Evolutionary conservation across 2,888 invertebrate species (phyloP), one percentile per base, ranked within the genome.

Genomic region (Alloplasta piceator): DNA sequence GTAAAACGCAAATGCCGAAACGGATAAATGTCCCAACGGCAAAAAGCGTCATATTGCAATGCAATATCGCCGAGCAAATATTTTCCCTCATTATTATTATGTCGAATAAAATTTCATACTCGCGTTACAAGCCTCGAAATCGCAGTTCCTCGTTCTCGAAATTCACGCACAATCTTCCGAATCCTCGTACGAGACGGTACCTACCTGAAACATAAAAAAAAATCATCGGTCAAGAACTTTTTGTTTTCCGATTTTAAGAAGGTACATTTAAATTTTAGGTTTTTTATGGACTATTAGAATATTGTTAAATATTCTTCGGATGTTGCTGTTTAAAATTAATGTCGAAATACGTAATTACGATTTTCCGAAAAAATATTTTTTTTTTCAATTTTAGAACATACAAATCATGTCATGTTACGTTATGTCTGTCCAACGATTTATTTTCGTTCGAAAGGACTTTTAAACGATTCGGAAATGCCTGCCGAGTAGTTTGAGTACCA

Each of bases 191-290:
- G 89, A 87, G 87, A 87, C 90, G 90, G 83, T 90, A 91, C 92
- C 86, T 92, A 92, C 92, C 92, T 92, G 90, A 5, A 91, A 91
- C 84, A 87, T 46, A 88, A 82, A 77, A 83, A 82, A 64, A 61
- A 55, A 71, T 52, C 6, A 68, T 76, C 64, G 48, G 16, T 61
- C 12, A 4, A 26, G 26, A 61, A 61, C 26, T 12, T 9, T 5
- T 43, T 39, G 41, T 41, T 5, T 26, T 26, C 26, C 26, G 3
- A 26, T 26, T 26, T 26, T 26, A n/a, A n/a, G n/a, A n/a, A n/a
- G n/a, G 26, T 26, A 26, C 26, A 26, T 26, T 26, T 26, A 26
- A 26, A 26, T 26, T 26, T 26, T 26, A 26, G n/a, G n/a, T n/a
- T n/a, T n/a, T n/a, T n/a, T n/a, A n/a, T n/a, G n/a, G n/a, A n/a